Base-by-base conservation (phyloP, 2,113 vertebrate genomes). In the Clarias macrocephalus region DNA sequence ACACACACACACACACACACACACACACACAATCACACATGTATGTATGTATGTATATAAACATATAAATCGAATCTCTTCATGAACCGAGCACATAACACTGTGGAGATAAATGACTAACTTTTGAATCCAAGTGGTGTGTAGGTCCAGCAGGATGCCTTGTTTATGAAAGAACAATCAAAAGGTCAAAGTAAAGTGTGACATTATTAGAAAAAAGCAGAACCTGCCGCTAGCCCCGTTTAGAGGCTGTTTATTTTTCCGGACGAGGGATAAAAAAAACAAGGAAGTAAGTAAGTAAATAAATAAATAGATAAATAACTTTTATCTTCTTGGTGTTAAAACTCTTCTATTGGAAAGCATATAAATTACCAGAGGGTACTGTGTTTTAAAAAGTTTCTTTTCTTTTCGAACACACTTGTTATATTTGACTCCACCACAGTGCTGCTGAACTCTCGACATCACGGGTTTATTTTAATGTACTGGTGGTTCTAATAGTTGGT, bases 151-250 rank as follows among this genome's bases (percentile, higher is more conserved):
- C 37, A 52, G 30, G 19, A 25, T 11, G 10, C 10, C 5, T 75
- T 75, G 19, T 75, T 75, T 48, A 13, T 42, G 10, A 1, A 2
- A 25, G 19, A 75, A 25, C 37, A 75, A 48, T 37, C 3, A 52
- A 25, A 23, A 75, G 19, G 23, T 76, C 25, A 5, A 76, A 52
- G 42, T 52, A 23, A 76, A 25, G 9, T 52, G 1, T 10, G 10
- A 75, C 72, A 76, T 21, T 73, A 73, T 76, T 23, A 52, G 42
- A 52, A 42, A 76, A 76, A 76, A 76, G 42, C 73, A 76, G 73
- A 52, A n/a, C 21, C 11, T 25, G 42, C 6, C 42, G 1, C 42
- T 52, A 15, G 12, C 33, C 37, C 70, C 25, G 37, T 76, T 76
- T 12, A 15, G 73, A 48, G 42, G 72, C 21, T 25, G 6, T 75